phyloP scores from a whole-genome alignment of 1,140 invertebrate species.

The Macrobrachium nipponense region DNA sequence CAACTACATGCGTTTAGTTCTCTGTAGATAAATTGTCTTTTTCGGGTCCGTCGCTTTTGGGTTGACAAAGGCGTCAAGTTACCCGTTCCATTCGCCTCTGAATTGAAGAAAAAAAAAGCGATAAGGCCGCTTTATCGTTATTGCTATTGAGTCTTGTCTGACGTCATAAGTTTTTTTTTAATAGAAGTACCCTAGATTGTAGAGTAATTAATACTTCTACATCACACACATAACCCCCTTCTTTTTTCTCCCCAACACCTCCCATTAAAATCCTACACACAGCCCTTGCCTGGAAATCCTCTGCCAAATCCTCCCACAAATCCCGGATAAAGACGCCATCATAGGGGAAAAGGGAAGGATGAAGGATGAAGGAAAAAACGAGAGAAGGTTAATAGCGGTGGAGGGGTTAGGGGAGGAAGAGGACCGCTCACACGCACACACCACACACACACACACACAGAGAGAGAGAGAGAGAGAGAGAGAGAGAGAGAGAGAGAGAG shows the following conservation, averaged over 20 bases:
- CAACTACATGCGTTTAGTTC: too few species aligned
- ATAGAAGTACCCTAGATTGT: too few species aligned
- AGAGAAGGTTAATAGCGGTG: background rate
- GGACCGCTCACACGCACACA: too few species aligned
- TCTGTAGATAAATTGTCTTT: too few species aligned
- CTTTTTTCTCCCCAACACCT: background rate
- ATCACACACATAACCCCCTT: background rate
- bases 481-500: constrained; percentile 17
- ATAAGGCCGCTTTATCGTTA: too few species aligned
- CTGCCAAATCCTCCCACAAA: background rate
- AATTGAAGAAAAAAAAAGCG: too few species aligned
- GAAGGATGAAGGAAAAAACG: background rate
- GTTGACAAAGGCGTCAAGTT: too few species aligned
- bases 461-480: constrained; percentile 22
- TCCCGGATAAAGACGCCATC: background rate
- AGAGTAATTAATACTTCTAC: background rate
- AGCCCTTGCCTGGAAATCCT: background rate
- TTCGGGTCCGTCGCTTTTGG: too few species aligned
- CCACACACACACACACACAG: background rate
- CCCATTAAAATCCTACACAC: background rate
- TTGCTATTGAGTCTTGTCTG: too few species aligned
- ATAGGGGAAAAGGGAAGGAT: background rate
- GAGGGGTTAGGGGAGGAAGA: background rate
- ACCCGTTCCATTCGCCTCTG: too few species aligned
- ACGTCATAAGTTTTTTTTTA: too few species aligned